phyloP scores from a whole-genome alignment of 2,888 invertebrate genomes.

The Meloe dianella region DNA sequence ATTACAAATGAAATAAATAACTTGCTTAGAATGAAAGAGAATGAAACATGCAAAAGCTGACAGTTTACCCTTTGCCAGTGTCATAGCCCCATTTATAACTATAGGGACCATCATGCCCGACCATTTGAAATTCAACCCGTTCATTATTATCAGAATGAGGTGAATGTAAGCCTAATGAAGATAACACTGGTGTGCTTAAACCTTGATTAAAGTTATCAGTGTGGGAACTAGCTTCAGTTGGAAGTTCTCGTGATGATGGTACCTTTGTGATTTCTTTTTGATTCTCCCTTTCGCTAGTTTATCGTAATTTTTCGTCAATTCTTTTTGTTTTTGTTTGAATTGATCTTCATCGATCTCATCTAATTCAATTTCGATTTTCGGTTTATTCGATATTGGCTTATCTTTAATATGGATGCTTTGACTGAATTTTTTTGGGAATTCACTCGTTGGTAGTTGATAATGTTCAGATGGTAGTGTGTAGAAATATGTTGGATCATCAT shows the following conservation, averaged over 20 bases:
- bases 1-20: neutral
- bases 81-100: conserved; percentile 86
- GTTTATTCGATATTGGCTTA: conserved; percentile 52
- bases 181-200: conserved; percentile 45
- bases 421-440: conserved; percentile 67
- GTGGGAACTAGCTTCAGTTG: conserved; percentile 33
- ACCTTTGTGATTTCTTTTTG: conserved; percentile 60
- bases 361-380: conserved; percentile 61
- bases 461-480: conserved; percentile 57
- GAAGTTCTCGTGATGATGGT: conserved; percentile 33
- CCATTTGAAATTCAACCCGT: conserved; percentile 78
- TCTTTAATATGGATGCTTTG: conserved; percentile 59
- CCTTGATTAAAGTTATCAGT: conserved; percentile 35
- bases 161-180: conserved; percentile 45
- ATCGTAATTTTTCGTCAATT: conserved; percentile 53
- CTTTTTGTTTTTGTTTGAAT: conserved; percentile 51
- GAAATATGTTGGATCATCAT: conserved; percentile 54
- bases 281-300: conserved; percentile 63
- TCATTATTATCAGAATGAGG: conserved; percentile 53
- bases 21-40: neutral
- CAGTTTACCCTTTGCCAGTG: conserved; percentile 79
- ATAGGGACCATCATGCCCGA: conserved; percentile 81
- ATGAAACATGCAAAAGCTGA: conserved; percentile 15
- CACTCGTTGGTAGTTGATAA: conserved; percentile 61
- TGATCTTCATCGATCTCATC: conserved; percentile 58